phyloP scores from a whole-genome alignment of 2,797 vertebrate genomes.

The Pempheris klunzingeri region DNA sequence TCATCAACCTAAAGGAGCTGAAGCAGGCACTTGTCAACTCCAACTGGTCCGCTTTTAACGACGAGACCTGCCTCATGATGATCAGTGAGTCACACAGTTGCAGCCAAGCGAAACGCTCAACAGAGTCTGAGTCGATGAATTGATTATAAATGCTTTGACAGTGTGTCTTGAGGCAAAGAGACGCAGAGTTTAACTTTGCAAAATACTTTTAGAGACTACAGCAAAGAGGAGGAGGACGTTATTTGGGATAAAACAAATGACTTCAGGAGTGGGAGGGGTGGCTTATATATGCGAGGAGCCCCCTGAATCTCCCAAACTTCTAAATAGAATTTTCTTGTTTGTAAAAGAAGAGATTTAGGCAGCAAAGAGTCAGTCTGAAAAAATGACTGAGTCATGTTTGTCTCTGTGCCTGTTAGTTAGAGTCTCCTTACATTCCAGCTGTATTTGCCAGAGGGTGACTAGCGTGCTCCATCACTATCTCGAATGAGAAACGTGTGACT shows the following conservation, averaged over 20 bases:
- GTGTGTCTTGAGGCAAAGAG: slow-evolving; percentile 17
- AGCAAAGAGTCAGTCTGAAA: slow-evolving; percentile 20
- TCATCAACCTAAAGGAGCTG: slow-evolving; percentile 93
- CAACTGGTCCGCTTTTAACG: slow-evolving; percentile 95
- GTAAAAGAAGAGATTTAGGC: slow-evolving; percentile 10
- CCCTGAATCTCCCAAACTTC: neutral
- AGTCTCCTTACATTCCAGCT: slow-evolving; percentile 47
- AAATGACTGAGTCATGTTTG: slow-evolving; percentile 28
- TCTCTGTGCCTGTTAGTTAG: slow-evolving; percentile 12
- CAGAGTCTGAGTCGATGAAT: neutral
- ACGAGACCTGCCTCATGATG: slow-evolving; percentile 96
- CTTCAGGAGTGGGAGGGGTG: neutral
- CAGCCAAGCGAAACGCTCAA: neutral
- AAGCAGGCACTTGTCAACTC: slow-evolving; percentile 95
- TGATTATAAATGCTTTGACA: neutral
- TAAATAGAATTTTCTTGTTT: neutral
- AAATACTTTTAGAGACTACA: slow-evolving; percentile 3
- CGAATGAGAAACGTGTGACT: slow-evolving; percentile 37
- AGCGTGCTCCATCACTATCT: slow-evolving; percentile 24
- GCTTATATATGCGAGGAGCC: neutral
- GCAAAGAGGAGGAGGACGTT: neutral
- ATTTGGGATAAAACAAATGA: neutral
- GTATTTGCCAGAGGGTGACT: slow-evolving; percentile 47
- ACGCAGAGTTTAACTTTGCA: neutral
- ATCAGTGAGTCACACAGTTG: slow-evolving; percentile 89